Base-by-base conservation (phyloP, 2,797 vertebrate genomes). In the Tauraco hartlaubi region DNA sequence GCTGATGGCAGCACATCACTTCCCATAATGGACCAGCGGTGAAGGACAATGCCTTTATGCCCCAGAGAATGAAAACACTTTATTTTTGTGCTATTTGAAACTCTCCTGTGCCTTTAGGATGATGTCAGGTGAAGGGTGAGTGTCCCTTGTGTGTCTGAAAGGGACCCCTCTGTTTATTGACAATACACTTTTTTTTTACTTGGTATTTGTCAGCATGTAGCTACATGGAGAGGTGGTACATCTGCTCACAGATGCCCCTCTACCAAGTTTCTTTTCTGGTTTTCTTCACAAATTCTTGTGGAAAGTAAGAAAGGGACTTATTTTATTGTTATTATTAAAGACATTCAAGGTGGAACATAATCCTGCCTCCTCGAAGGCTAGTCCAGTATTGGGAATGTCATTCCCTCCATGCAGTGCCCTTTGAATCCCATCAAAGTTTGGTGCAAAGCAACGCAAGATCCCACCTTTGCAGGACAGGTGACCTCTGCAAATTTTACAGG, bases 51-150 rank as follows among this genome's bases (percentile, higher is more conserved):
- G 29, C 11, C 58, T 88, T 85, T 83, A 77, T 5, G 2, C 8
- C 46, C 26, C 20, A 41, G 31, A 61, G 69, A 81, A 62, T 15
- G 22, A 66, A 84, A 75, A 5, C 0, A 4, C 11, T 12, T 59
- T 87, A 13, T 46, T 88, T 91, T 80, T 39, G 6, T 75, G 43
- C 18, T 64, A 7, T 71, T 41, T 44, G 26, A 72, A 23, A 8
- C 28, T 78, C 21, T 49, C 1, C 15, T 44, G 46, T 44, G 7
- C 14, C 1, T 74, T 83, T 67, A 77, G 37, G 52, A 11, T 43
- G 37, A 41, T 0, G 0, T 35, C 8, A 6, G 12, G 56, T 26
- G 54, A 79, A 66, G 35, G 15, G 11, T 29, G 48, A 35, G 5
- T 7, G 19, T 94, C 9, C 7, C 9, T 21, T 33, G 3, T 18